Conservation (phyloP, 2,888 invertebrate genomes). For the Patella depressa region DNA sequence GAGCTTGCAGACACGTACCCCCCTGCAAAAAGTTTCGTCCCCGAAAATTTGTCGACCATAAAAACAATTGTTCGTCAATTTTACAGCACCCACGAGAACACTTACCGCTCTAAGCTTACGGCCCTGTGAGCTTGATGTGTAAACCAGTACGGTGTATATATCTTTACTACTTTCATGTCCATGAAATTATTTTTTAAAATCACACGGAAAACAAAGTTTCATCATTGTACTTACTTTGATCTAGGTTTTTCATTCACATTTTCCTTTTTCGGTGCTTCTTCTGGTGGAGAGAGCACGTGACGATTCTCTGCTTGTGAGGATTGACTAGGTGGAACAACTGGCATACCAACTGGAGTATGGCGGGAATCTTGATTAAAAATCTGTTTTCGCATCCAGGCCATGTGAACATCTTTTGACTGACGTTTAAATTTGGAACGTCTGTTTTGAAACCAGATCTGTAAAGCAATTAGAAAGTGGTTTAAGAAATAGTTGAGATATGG, state of each 20-base stretch:
- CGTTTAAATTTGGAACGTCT: not conserved
- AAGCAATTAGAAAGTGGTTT: not conserved
- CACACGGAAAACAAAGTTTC: no score
- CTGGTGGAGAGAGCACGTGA: not conserved
- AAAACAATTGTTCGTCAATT: no score
- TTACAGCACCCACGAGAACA: no score
- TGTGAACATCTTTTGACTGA: not conserved
- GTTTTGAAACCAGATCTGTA: conserved; percentile 4
- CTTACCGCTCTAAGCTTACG: no score
- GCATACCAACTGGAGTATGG: not conserved
- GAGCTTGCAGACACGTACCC: no score
- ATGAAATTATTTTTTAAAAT: no score
- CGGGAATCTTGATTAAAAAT: not conserved
- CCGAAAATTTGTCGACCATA: no score
- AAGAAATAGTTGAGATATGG: no score
- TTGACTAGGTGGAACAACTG: not conserved
- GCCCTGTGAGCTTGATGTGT: no score
- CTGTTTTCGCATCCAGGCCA: conserved; percentile 10
- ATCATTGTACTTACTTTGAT: not conserved
- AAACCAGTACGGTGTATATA: no score
- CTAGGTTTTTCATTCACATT: not conserved
- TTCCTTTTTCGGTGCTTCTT: not conserved
- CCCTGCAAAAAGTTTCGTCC: no score
- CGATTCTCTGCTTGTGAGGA: not conserved
- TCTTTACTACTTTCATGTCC: no score